Evolutionary conservation across 2,797 vertebrate species (phyloP).

Genomic region (Sphenodon punctatus): DNA sequence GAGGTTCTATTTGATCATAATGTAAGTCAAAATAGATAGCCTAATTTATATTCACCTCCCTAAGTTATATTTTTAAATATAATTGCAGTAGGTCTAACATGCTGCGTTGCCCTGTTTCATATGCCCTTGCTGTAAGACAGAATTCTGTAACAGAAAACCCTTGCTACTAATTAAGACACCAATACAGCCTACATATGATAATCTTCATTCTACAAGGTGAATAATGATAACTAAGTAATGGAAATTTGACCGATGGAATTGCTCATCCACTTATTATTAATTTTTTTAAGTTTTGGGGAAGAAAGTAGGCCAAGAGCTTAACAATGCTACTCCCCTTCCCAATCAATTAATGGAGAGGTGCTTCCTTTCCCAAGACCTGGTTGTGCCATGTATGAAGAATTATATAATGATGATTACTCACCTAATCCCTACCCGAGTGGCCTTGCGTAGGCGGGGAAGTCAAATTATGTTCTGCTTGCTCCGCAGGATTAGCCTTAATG

Average conservation of each 20-base stretch:
- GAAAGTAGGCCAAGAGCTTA: constrained; percentile 16
- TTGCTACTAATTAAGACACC: background rate
- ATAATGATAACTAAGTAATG: background rate
- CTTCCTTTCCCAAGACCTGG: background rate
- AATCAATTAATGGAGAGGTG: background rate
- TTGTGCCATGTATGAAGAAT: background rate
- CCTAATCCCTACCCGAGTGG: background rate
- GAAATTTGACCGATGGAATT: background rate
- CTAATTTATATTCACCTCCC: no score
- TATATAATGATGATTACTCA: background rate
- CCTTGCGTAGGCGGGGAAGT: background rate
- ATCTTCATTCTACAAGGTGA: background rate
- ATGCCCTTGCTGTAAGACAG: constrained; percentile 30
- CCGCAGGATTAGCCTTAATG: background rate
- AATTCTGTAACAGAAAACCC: background rate
- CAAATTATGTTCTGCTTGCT: background rate
- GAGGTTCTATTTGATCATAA: no score
- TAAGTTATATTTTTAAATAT: no score
- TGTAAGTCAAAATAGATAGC: no score
- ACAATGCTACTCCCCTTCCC: background rate
- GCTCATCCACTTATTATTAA: background rate
- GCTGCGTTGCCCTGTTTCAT: background rate
- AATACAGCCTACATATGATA: background rate
- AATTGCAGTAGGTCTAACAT: no score
- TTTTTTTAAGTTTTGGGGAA: background rate